Conservation (phyloP, 1,140 invertebrate genomes). For the Saccostrea cuccullata region DNA sequence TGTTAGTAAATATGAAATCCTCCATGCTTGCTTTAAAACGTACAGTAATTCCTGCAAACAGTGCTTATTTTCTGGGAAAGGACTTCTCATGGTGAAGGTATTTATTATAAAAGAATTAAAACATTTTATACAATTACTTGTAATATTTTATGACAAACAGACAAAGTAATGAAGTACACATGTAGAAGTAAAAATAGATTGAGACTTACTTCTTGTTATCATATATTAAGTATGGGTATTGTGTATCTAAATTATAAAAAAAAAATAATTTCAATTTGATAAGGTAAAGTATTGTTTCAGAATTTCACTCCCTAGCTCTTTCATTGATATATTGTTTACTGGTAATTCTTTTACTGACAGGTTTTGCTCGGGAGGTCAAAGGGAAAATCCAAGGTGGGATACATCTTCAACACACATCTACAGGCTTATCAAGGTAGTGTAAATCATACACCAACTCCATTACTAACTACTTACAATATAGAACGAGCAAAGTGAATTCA, state of each 20-base stretch:
- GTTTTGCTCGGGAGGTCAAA: conserved; percentile 54
- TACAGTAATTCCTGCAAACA: conserved; percentile 66
- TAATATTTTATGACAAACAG: too few relatives aligned
- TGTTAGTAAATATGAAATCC: conserved; percentile 75
- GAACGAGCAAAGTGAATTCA: too few relatives aligned
- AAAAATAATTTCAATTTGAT: too few relatives aligned
- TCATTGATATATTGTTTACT: too few relatives aligned
- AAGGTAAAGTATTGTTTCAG: too few relatives aligned
- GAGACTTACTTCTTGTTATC: too few relatives aligned
- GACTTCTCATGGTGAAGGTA: conserved; percentile 77
- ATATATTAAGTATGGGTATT: too few relatives aligned
- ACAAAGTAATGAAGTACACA: too few relatives aligned
- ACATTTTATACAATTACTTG: neutral
- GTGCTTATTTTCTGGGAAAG: conserved; percentile 70
- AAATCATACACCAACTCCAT: neutral
- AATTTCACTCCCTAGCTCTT: too few relatives aligned
- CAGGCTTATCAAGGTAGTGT: conserved; percentile 76
- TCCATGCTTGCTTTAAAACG: conserved; percentile 72
- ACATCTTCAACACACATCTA: conserved; percentile 75
- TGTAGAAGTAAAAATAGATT: too few relatives aligned
- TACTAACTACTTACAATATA: neutral
- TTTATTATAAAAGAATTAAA: neutral
- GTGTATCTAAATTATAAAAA: too few relatives aligned
- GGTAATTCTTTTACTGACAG: conserved; percentile 55
- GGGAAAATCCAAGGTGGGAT: conserved; percentile 69